A percentile compares a stretch with the other conserved stretches of the same genome.
These are phyloP conservation scores for Andrena camellia DNA, from an alignment of 2,888 invertebrate species.

Conservation along the genomic window DNA sequence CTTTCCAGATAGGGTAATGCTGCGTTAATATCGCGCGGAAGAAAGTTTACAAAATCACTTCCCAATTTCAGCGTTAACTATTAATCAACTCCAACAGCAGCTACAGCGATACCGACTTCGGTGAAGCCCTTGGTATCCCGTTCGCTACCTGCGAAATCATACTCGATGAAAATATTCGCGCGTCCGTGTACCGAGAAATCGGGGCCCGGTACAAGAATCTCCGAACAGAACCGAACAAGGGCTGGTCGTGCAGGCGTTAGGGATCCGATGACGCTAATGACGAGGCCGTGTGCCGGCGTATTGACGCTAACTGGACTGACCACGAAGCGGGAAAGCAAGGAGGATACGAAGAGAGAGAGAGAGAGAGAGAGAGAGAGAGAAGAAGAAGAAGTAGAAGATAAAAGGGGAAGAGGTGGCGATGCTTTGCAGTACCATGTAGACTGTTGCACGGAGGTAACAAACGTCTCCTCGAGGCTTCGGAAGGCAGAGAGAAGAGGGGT, in stretches of 20 bases:
- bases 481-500: conserved; percentile 46
- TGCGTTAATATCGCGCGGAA: too few relatives aligned
- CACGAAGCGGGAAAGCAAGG: conserved; percentile 61
- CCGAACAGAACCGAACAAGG: conserved; percentile 53
- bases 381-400: conserved; percentile 36
- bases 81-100: not conserved
- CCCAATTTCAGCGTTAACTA: not conserved
- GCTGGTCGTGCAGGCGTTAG: conserved; percentile 73
- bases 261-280: conserved; percentile 81
- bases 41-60: too few relatives aligned
- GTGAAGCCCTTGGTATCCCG: too few relatives aligned
- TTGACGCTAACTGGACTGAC: conserved; percentile 80
- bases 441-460: conserved; percentile 72
- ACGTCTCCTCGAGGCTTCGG: conserved; percentile 74
- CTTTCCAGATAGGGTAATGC: too few relatives aligned
- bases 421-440: conserved; percentile 58
- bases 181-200: conserved; percentile 52
- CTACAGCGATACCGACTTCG: not conserved
- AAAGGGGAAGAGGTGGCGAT: conserved; percentile 64
- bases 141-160: not conserved
- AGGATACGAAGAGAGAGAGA: conserved; percentile 41
- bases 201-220: conserved; percentile 47
- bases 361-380: too few relatives aligned
- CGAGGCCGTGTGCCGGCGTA: conserved; percentile 79
- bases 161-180: conserved; percentile 29